phyloP scores from a whole-genome alignment of 2,888 invertebrate species.

The Steinernema hermaphroditum region DNA sequence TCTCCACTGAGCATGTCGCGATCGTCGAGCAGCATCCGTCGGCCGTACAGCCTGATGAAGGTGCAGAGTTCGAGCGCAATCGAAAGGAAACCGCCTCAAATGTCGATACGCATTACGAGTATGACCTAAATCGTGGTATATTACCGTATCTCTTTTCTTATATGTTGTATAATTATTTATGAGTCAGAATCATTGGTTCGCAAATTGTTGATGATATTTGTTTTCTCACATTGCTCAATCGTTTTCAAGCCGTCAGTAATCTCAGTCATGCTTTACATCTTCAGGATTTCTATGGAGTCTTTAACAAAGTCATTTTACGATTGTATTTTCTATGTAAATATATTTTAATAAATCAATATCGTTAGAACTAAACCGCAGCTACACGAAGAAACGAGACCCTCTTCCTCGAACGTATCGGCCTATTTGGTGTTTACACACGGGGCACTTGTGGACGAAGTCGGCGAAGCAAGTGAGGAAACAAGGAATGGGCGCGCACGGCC shows the following conservation, averaged over 20 bases:
- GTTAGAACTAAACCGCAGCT: constrained; percentile 17
- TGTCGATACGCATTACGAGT: constrained; percentile 52
- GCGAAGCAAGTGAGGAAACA: constrained; percentile 56
- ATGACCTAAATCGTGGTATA: constrained; percentile 40
- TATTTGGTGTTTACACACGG: constrained; percentile 55
- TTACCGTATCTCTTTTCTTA: neutral
- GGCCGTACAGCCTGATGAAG: constrained; percentile 59
- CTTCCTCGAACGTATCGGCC: constrained; percentile 53
- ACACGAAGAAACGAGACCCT: constrained; percentile 55
- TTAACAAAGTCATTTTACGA: neutral
- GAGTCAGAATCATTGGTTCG: neutral
- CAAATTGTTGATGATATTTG: neutral
- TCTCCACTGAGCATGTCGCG: constrained; percentile 37
- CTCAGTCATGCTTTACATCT: constrained; percentile 18
- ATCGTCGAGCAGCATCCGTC: constrained; percentile 48
- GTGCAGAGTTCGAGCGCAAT: constrained; percentile 56
- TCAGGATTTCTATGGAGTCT: constrained; percentile 11
- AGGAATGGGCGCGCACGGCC: constrained; percentile 62
- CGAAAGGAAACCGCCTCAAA: constrained; percentile 57
- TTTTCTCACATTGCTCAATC: constrained; percentile 11
- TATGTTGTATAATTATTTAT: constrained; percentile 22
- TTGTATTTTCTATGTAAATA: neutral
- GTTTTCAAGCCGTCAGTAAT: neutral
- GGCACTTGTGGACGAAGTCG: constrained; percentile 60
- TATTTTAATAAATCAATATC: neutral